Evolutionary conservation across 2,113 vertebrate species (phyloP).

Genomic region (Dromiciops gliroides): DNA sequence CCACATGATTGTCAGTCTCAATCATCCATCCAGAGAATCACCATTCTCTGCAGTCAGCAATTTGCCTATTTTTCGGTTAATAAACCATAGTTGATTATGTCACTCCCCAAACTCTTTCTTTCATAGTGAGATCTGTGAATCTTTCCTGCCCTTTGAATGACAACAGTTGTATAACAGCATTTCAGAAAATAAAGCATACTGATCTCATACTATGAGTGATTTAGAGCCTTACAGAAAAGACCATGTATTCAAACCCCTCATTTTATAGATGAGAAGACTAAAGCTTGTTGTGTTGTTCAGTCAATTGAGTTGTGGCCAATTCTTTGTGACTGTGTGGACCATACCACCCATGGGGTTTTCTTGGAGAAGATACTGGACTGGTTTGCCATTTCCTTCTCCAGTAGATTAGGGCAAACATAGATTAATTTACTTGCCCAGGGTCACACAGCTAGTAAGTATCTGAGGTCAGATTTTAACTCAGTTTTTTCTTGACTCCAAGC

Average conservation of each 20-base stretch:
- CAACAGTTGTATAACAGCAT: background rate
- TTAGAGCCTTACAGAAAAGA: background rate
- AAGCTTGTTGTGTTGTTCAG: background rate
- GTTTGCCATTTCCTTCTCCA: background rate
- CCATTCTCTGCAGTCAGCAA: background rate
- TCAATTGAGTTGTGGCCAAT: background rate
- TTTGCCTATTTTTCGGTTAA: background rate
- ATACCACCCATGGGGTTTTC: background rate
- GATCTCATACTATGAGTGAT: background rate
- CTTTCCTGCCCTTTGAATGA: background rate
- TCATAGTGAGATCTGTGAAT: background rate
- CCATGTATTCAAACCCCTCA: background rate
- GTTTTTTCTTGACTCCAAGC: background rate
- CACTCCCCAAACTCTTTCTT: background rate
- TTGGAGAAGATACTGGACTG: background rate
- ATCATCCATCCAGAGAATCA: background rate
- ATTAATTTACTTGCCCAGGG: background rate
- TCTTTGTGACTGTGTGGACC: background rate
- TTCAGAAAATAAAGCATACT: background rate
- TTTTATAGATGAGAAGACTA: background rate
- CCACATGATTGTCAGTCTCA: background rate
- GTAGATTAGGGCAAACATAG: background rate
- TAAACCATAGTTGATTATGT: background rate
- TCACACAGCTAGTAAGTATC: background rate
- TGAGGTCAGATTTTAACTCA: background rate